Percentiles rank a stretch among this genome's conserved stretches.
These are phyloP conservation scores for Tyrophagus putrescentiae DNA, from an alignment of 1,140 invertebrate species.

Conservation along the genomic window DNA sequence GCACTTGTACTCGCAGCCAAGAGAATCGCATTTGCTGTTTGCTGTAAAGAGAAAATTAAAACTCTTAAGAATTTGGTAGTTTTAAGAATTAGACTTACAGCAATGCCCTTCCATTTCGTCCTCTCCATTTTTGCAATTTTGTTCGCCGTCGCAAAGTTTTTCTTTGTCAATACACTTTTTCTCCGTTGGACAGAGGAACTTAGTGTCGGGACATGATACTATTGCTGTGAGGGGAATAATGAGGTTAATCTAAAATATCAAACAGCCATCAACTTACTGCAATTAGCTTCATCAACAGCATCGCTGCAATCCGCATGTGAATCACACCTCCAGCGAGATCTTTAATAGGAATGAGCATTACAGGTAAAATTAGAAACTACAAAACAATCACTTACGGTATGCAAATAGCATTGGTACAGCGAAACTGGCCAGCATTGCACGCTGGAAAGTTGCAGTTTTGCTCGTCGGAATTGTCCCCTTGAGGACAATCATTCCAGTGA, in stretches of 20 bases:
- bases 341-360: slow-evolving; percentile 24
- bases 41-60: slow-evolving; percentile 40
- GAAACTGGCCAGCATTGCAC: slow-evolving; percentile 77
- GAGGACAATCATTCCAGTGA: slow-evolving; percentile 71
- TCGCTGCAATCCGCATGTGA: slow-evolving; percentile 37
- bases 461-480: slow-evolving; percentile 77
- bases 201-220: slow-evolving; percentile 73
- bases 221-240: slow-evolving; percentile 34
- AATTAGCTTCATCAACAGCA: slow-evolving; percentile 64
- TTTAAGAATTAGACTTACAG: slow-evolving; percentile 24
- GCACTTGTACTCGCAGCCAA: slow-evolving; percentile 79
- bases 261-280: slow-evolving; percentile 37
- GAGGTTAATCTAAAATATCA: background rate
- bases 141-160: slow-evolving; percentile 72
- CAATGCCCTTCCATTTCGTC: slow-evolving; percentile 40
- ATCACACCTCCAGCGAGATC: slow-evolving; percentile 42
- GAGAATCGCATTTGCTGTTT: slow-evolving; percentile 51
- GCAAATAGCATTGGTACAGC: slow-evolving; percentile 80
- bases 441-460: slow-evolving; percentile 68
- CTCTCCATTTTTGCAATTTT: slow-evolving; percentile 72
- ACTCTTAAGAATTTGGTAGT: too few species aligned
- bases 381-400: slow-evolving; percentile 12
- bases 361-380: background rate
- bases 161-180: slow-evolving; percentile 71
- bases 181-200: slow-evolving; percentile 65